These are phyloP conservation scores for Pristionchus exspectatus DNA, from an alignment of 2,888 invertebrate species.

Conservation along the genomic window DNA sequence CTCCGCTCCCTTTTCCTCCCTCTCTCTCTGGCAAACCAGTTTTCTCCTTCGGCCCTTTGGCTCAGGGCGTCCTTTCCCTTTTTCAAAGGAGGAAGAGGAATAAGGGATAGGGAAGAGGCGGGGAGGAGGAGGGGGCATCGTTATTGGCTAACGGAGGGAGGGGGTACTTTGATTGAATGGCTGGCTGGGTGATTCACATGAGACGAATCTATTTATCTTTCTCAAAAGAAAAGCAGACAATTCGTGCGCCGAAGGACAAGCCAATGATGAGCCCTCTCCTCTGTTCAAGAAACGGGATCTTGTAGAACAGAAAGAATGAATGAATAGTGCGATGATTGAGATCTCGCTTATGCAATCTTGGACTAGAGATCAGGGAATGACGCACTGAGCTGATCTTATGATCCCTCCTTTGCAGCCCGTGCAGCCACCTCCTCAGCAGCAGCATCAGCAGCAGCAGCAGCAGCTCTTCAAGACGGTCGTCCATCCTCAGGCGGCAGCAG, in stretches of 20 bases:
- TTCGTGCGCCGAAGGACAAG: background rate
- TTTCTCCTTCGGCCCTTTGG: conserved; percentile 29
- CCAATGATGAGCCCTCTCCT: background rate
- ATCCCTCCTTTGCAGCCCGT: background rate
- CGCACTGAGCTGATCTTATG: background rate
- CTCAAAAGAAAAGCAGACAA: background rate
- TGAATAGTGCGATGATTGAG: conserved; percentile 23
- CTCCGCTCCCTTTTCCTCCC: background rate
- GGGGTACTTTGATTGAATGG: conserved; percentile 34
- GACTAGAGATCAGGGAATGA: background rate
- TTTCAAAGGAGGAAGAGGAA: conserved; percentile 36
- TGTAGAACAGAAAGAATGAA: conserved; percentile 9
- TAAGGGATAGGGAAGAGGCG: background rate
- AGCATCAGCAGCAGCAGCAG: background rate
- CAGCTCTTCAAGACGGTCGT: background rate
- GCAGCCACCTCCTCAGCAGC: conserved; percentile 10
- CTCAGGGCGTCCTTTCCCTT: conserved; percentile 40
- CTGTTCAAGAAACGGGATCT: conserved; percentile 30
- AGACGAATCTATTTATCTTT: conserved; percentile 34
- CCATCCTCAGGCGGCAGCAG: background rate
- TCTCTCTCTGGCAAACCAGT: conserved; percentile 14
- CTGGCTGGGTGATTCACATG: conserved; percentile 25
- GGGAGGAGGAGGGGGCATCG: background rate
- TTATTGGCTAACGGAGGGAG: conserved; percentile 32
- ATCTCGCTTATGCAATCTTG: conserved; percentile 46